phyloP scores from a whole-genome alignment of 35 echinoderm and acorn worm genomes.

The Heliocidaris erythrogramma region DNA sequence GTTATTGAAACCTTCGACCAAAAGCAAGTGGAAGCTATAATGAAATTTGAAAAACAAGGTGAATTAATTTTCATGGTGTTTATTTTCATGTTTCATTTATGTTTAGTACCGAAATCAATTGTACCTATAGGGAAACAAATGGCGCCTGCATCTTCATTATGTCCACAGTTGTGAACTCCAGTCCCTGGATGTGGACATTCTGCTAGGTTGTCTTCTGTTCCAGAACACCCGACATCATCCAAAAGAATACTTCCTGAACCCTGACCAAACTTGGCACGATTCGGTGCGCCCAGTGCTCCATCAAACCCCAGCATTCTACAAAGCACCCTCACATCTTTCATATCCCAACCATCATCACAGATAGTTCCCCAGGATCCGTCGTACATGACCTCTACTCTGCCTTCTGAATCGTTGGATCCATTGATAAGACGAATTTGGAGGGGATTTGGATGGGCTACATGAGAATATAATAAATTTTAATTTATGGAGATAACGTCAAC shows the following conservation, averaged over 20 bases:
- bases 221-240: neutral
- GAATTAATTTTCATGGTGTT: too few relatives aligned
- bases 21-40: too few relatives aligned
- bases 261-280: neutral
- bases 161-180: neutral
- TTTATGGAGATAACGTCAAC: too few relatives aligned
- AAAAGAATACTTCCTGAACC: neutral
- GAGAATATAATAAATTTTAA: too few relatives aligned
- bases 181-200: neutral
- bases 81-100: too few relatives aligned
- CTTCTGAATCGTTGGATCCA: neutral
- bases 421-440: neutral
- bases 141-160: constrained; percentile 21
- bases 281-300: neutral
- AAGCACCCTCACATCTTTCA: neutral
- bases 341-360: neutral
- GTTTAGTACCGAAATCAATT: too few relatives aligned
- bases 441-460: neutral
- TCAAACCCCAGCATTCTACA: neutral
- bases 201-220: neutral
- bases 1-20: too few relatives aligned
- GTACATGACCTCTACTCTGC: neutral
- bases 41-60: too few relatives aligned
- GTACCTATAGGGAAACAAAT: neutral
- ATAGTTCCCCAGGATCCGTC: neutral